Evolutionary conservation across 2,797 vertebrate species (phyloP), one percentile per base, ranked within the genome.

Genomic region (Apogon talboti): DNA sequence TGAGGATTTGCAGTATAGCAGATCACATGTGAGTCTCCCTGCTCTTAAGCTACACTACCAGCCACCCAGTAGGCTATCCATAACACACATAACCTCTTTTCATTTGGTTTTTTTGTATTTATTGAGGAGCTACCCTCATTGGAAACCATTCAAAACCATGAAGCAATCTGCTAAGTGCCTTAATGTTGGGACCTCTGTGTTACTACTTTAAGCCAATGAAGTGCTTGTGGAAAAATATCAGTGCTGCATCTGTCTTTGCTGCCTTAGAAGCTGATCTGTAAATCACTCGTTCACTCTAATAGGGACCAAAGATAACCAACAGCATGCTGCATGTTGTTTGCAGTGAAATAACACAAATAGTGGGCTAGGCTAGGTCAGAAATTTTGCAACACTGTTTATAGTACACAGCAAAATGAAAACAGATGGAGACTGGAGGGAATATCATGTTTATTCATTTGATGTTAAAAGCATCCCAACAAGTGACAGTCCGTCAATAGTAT

Each of bases 1-100:
- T 77, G 83, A 85, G 87, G 92, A 91, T 91, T 92, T 93, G 85
- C 85, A 72, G 84, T 87, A 91, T 88, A 85, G 88, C 81, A 77
- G 89, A 86, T 89, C 87, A 88, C 87, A 89, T 87, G 81, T 69
- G 84, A 87, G 78, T 82, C 76, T 74, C 68, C 50, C 76, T 89
- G 83, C 85, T 82, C 85, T 90, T 91, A 90, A 91, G 90, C 91
- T 81, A 84, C 84, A 80, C 81, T 81, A 87, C 87, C 84, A 84
- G 71, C 71, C 49, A 71, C 88, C 76, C 74, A 82, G 83, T 89
- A 72, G 87, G 88, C 81, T 83, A 73, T 81, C 77, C 78, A 69
- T 83, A 83, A 82, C 81, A 83, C 73, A 79, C 66, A 61, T 30
- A 76, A 24, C 33, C 69, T 44, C 51, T 64, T 80, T 50, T 75